These are phyloP conservation scores for Enteromius anoplus DNA, from an alignment of 2,797 vertebrate genomes.

Conservation along the genomic window DNA sequence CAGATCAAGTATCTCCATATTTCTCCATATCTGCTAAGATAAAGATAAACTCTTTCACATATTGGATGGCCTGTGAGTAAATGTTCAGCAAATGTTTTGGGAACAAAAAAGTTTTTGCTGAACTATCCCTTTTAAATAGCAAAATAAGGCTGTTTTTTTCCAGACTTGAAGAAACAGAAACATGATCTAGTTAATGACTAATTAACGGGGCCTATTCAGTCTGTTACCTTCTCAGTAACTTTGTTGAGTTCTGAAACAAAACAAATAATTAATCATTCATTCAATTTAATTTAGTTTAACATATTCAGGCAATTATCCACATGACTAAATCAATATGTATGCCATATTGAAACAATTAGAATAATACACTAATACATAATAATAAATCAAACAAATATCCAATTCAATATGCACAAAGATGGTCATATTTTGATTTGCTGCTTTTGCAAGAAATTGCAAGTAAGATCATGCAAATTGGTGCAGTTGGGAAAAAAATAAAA, in stretches of 20 bases:
- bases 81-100: background rate
- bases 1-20: background rate
- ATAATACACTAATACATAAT: background rate
- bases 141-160: background rate
- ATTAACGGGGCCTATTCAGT: background rate
- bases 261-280: constrained; percentile 51
- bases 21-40: too few relatives aligned
- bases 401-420: background rate
- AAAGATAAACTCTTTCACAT: background rate
- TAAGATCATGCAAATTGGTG: background rate
- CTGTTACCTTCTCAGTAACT: background rate
- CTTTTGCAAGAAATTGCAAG: constrained; percentile 15
- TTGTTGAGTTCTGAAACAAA: background rate
- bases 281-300: constrained; percentile 41
- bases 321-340: constrained; percentile 22
- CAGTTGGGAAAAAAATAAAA: constrained; percentile 1
- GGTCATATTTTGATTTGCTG: background rate
- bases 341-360: constrained; percentile 24
- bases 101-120: background rate
- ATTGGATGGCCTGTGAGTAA: background rate
- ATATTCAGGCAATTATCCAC: background rate
- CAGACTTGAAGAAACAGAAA: background rate
- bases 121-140: background rate
- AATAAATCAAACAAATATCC: constrained; percentile 16
- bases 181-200: background rate